Evolutionary conservation across 1,140 invertebrate species (phyloP), one percentile per base, ranked within the genome.

Genomic region (Hylaeus anthracinus): DNA sequence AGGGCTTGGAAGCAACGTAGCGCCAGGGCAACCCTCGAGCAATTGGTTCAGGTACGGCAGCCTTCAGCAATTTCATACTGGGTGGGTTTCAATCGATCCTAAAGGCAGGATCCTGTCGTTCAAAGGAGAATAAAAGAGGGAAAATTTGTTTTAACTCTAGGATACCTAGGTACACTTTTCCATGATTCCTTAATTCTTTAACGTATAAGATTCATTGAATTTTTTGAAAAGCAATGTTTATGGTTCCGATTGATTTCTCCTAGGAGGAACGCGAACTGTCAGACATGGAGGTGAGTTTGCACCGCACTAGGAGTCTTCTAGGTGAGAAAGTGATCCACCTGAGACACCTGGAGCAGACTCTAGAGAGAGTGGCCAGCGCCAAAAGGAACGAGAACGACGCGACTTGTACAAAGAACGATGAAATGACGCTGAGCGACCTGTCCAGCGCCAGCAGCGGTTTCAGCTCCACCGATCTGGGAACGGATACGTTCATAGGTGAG

Each of bases 251-350:
- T 26, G 5, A 3, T 12, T 4, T 8, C 56, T 72, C 41, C 6
- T 85, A 97, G 95, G 96, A 97, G 88, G 96, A 97, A 91, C 95
- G 96, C 79, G 96, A 97, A 80, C 91, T 97, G 2, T 96, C 96
- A 0, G 96, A 97, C 83, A 96, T 97, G 94, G 96, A 97, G 90
- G 96, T 97, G 58, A 96, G 96, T 73, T 90, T 97, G 61, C 96
- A 97, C 92, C 95, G 97, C 5, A 97, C 97, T 1, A 94, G 96
- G 15, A 96, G 96, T 26, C 91, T 97, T 45, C 92, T 97, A 9
- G 96, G 96, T 1, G 97, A 97, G 90, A 97, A 97, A 90, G 96
- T 97, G 39, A 97, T 97, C 63, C 93, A 97, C 51, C 90, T 97
- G 83, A 93, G 96, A 1, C 96, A 97, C 86, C 93, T 97, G 86